Evolutionary conservation across 2,797 vertebrate species (phyloP).

Genomic region (Sphaeramia orbicularis): DNA sequence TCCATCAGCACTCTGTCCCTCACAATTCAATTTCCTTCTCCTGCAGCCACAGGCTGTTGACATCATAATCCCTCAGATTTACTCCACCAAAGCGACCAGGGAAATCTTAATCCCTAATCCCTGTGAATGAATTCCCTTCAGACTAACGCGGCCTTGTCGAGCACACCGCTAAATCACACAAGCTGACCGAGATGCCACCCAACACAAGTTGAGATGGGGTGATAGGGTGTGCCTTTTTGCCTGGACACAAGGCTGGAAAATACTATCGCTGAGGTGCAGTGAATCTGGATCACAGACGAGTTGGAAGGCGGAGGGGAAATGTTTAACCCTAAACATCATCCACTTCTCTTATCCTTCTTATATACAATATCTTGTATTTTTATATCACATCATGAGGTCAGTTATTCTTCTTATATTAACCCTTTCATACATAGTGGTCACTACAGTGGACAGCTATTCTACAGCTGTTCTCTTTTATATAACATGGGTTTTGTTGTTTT

Average conservation of each 20-base stretch:
- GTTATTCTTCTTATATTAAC: no score
- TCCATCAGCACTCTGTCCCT: conserved; percentile 51
- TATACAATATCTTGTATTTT: no score
- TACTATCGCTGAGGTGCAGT: conserved; percentile 13
- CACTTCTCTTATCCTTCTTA: no score
- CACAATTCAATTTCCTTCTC: conserved; percentile 83
- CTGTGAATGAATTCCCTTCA: conserved; percentile 82
- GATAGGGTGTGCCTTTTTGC: conserved; percentile 37
- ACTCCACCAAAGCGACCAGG: conserved; percentile 77
- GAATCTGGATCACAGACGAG: conserved; percentile 26
- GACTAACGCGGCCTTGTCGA: conserved; percentile 55
- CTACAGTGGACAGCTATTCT: no score
- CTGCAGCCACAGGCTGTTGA: conserved; percentile 75
- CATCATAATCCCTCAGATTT: conserved; percentile 89
- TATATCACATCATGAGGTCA: no score
- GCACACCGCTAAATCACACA: conserved; percentile 25
- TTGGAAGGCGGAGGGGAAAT: conserved; percentile 14
- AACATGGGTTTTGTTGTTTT: no score
- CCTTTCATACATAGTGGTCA: no score
- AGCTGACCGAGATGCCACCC: conserved; percentile 57
- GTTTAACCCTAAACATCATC: no score
- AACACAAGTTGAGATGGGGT: conserved; percentile 21
- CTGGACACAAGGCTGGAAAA: conserved; percentile 21
- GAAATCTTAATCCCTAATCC: conserved; percentile 86
- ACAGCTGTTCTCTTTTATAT: no score